phyloP scores from a whole-genome alignment of 2,888 invertebrate genomes.

The Kuschelorhynchus macadamiae region DNA sequence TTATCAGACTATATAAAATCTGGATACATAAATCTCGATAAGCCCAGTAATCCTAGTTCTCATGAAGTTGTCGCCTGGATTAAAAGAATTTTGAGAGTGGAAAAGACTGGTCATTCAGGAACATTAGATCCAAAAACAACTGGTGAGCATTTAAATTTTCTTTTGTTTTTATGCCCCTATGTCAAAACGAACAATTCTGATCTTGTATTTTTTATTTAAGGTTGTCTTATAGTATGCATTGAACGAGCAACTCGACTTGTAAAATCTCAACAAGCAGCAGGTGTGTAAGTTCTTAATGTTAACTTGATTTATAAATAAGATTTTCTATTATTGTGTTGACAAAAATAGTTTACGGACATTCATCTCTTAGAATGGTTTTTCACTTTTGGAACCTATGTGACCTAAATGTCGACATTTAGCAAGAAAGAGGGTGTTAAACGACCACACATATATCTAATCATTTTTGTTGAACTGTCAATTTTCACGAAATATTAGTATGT shows the following conservation, averaged over 20 bases:
- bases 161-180: neutral
- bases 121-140: constrained; percentile 98
- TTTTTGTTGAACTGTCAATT: no score
- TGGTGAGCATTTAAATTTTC: constrained; percentile 64
- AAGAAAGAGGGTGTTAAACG: no score
- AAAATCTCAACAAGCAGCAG: constrained; percentile 98
- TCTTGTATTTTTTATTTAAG: constrained; percentile 24
- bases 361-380: no score
- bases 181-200: neutral
- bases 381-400: no score
- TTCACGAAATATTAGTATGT: no score
- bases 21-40: constrained; percentile 97
- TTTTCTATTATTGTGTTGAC: neutral
- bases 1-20: constrained; percentile 91
- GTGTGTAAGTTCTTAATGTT: constrained; percentile 63
- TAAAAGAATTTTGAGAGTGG: constrained; percentile 94
- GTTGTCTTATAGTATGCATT: constrained; percentile 97
- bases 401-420: no score
- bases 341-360: no score
- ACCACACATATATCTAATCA: no score
- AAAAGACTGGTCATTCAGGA: constrained; percentile 99
- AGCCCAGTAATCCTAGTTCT: constrained; percentile 98
- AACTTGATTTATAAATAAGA: neutral
- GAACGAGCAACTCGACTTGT: constrained; percentile 96
- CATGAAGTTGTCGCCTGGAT: constrained; percentile 99